A percentile compares a stretch with the other conserved stretches of the same genome.
These are phyloP conservation scores for Isoperla grammatica DNA, from an alignment of 2,888 invertebrate genomes.

Conservation along the genomic window DNA sequence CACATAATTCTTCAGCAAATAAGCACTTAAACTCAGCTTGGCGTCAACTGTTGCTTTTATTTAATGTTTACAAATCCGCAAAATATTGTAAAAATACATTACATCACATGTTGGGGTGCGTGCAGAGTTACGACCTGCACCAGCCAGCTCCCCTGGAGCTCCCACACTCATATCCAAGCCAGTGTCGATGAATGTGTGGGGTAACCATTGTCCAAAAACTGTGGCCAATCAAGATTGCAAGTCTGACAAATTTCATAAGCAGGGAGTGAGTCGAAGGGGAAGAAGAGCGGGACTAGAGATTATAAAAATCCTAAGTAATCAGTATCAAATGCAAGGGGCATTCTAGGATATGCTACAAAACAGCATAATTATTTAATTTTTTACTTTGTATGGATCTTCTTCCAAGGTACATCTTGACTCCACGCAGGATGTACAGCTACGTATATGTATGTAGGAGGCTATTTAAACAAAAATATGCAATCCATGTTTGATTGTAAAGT, in stretches of 20 bases:
- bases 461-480: too few relatives aligned
- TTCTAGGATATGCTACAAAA: conserved; percentile 31
- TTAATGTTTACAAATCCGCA: conserved; percentile 29
- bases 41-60: conserved; percentile 23
- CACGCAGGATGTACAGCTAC: neutral
- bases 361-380: conserved; percentile 20
- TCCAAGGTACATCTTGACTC: conserved; percentile 28
- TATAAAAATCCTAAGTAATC: conserved; percentile 32
- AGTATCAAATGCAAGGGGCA: conserved; percentile 32
- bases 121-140: conserved; percentile 22
- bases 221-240: conserved; percentile 7
- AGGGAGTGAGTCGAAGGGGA: conserved; percentile 23
- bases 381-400: conserved; percentile 24
- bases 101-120: conserved; percentile 26
- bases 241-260: conserved; percentile 26
- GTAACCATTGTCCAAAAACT: conserved; percentile 19
- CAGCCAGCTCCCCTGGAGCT: conserved; percentile 21
- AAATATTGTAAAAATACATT: conserved; percentile 28
- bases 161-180: conserved; percentile 21
- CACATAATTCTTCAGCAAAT: conserved; percentile 27
- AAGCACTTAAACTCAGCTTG: conserved; percentile 31
- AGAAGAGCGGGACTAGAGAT: conserved; percentile 35
- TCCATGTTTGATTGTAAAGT: neutral
- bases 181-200: conserved; percentile 29
- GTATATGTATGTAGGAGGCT: neutral